phyloP scores from a whole-genome alignment of 2,113 vertebrate genomes.

The Spheniscus mendiculus region DNA sequence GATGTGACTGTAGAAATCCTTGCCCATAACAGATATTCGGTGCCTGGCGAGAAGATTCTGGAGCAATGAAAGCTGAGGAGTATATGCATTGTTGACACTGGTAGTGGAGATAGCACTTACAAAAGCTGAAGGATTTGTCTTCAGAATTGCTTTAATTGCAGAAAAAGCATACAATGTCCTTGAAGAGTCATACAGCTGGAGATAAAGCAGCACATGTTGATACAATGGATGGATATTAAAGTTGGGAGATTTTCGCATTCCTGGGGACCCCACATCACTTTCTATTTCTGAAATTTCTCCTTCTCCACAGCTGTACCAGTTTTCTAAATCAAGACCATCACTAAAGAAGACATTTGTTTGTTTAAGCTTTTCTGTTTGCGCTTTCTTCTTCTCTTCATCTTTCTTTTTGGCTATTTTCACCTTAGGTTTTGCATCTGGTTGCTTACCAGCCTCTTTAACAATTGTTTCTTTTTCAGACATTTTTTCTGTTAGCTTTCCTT shows the following conservation, averaged over 20 bases:
- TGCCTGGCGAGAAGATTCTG: slow-evolving; percentile 96
- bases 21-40: slow-evolving; percentile 97
- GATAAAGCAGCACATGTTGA: slow-evolving; percentile 96
- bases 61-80: slow-evolving; percentile 93
- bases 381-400: slow-evolving; percentile 89
- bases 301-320: slow-evolving; percentile 99
- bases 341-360: slow-evolving; percentile 93
- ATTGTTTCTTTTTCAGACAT: slow-evolving; percentile 86
- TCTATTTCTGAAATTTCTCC: slow-evolving; percentile 98
- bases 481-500: slow-evolving; percentile 90
- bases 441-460: slow-evolving; percentile 80
- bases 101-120: slow-evolving; percentile 98
- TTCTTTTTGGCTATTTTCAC: slow-evolving; percentile 90
- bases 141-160: slow-evolving; percentile 92
- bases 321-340: slow-evolving; percentile 95
- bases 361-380: slow-evolving; percentile 84
- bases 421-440: slow-evolving; percentile 94
- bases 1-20: slow-evolving; percentile 97
- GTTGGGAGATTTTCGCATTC: slow-evolving; percentile 79
- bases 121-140: slow-evolving; percentile 89
- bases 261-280: slow-evolving; percentile 92
- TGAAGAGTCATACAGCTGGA: slow-evolving; percentile 95
- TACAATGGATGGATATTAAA: slow-evolving; percentile 97
- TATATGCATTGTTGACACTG: slow-evolving; percentile 95
- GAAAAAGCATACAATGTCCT: slow-evolving; percentile 93